A percentile compares a stretch with the other conserved stretches of the same genome.
phyloP scores from a whole-genome alignment of 1,140 invertebrate genomes.

The Phthorimaea operculella region DNA sequence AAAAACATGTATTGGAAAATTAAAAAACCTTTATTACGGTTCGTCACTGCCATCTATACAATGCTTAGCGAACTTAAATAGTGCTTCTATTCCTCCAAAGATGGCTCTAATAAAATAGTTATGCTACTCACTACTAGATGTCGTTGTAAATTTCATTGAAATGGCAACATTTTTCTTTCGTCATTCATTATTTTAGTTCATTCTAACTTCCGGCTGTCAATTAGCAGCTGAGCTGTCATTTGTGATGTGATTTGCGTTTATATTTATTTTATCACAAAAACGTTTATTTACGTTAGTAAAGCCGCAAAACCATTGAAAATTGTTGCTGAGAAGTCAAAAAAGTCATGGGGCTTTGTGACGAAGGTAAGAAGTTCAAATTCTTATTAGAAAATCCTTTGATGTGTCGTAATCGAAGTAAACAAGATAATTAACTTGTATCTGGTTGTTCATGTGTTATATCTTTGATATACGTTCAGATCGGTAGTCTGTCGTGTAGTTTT shows the following conservation, averaged over 20 bases:
- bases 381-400: neutral
- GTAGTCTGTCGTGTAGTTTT: too few relatives aligned
- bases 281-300: neutral
- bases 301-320: neutral
- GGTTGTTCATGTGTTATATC: neutral
- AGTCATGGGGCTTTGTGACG: constrained; percentile 50
- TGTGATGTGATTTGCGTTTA: neutral
- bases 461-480: neutral
- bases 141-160: neutral
- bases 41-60: too few relatives aligned
- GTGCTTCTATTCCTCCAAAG: too few relatives aligned
- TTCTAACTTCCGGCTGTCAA: constrained; percentile 2
- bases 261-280: neutral
- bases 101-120: too few relatives aligned
- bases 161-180: neutral
- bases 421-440: constrained; percentile 36
- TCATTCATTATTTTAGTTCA: neutral
- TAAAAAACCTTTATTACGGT: too few relatives aligned
- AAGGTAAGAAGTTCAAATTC: constrained; percentile 36
- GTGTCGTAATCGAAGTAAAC: constrained; percentile 31
- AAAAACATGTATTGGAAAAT: too few relatives aligned
- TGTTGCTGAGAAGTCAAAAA: neutral
- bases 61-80: too few relatives aligned
- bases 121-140: neutral
- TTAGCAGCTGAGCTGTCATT: constrained; percentile 6